A percentile compares a stretch with the other conserved stretches of the same genome.
phyloP scores from a whole-genome alignment of 2,888 invertebrate genomes.

The Drosophila macrospina region DNA sequence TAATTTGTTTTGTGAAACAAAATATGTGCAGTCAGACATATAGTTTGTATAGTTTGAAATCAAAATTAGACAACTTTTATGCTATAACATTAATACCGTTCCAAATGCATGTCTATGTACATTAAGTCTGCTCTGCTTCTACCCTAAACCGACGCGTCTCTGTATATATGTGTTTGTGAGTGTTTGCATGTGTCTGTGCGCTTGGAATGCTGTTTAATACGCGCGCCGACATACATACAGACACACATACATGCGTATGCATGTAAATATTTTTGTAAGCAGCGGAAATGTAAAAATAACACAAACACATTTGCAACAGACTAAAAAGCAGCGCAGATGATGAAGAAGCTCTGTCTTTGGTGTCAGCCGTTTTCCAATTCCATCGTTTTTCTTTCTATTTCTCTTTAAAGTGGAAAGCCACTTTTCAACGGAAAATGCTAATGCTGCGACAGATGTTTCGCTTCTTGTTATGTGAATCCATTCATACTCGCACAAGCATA shows the following conservation, averaged over 20 bases:
- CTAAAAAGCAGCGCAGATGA: conserved; percentile 41
- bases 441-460: conserved; percentile 72
- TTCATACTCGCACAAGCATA: conserved; percentile 23
- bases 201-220: conserved; percentile 59
- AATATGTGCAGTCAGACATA: conserved; percentile 4
- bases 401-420: conserved; percentile 54
- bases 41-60: conserved; percentile 6
- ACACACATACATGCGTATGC: conserved; percentile 19
- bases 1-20: conserved; percentile 22
- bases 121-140: conserved; percentile 43
- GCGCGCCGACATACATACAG: conserved; percentile 29
- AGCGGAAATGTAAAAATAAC: conserved; percentile 80
- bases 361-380: conserved; percentile 54
- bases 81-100: conserved; percentile 14
- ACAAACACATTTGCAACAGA: conserved; percentile 69
- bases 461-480: conserved; percentile 54
- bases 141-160: conserved; percentile 19
- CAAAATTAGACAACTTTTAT: conserved; percentile 21
- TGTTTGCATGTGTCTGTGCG: conserved; percentile 27
- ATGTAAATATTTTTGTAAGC: conserved; percentile 73
- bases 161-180: background rate
- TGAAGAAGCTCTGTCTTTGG: conserved; percentile 45
- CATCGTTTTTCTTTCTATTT: conserved; percentile 20
- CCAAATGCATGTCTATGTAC: conserved; percentile 2
- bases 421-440: conserved; percentile 69